Base-by-base conservation (phyloP, 2,888 invertebrate species). In the Craniophora ligustri region DNA sequence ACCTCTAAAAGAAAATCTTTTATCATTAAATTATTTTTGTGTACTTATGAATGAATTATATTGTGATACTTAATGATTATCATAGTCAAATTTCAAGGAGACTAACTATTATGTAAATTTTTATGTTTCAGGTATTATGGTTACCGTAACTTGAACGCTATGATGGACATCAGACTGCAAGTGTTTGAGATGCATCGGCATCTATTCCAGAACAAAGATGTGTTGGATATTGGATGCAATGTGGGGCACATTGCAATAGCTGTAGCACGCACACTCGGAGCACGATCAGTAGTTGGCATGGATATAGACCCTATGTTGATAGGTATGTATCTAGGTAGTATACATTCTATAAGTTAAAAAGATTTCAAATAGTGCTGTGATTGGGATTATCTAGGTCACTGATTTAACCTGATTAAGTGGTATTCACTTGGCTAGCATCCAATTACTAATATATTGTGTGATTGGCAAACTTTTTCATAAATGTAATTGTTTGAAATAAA, bases 171-270 rank as follows among this genome's bases (percentile, higher is more conserved):
- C 35, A 95, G 99, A 45, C 91, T 99, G 68, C 95, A 96, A 78
- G 96, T 97, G 49, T 96, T 99, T 78, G 95, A 95, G 55, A 95
- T 96, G 79, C 95, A 97, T 76, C 93, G 95, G 34, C 96, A 98
- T 76, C 94, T 99, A 81, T 99, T 99, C 86, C 94, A 96, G 64
- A 96, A 96, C 66, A 98, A 98, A 88, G 97, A 98, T 87, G 96
- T 99, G 35, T 93, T 99, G 65, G 99, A 99, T 84, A 97, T 99
- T 81, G 99, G 99, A 11, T 99, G 99, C 89, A 99, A 99, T 90
- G 97, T 98, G 58, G 99, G 99, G 0, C 98, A 98, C 84, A 95
- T 99, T 71, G 98, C 99, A 7, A 95, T 99, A 31, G 96, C 97
- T 0, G 95, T 99, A 40, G 99, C 98, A 0, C 94, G 97, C 62